phyloP scores from a whole-genome alignment of 2,797 vertebrate genomes.

The Thalassophryne amazonica region DNA sequence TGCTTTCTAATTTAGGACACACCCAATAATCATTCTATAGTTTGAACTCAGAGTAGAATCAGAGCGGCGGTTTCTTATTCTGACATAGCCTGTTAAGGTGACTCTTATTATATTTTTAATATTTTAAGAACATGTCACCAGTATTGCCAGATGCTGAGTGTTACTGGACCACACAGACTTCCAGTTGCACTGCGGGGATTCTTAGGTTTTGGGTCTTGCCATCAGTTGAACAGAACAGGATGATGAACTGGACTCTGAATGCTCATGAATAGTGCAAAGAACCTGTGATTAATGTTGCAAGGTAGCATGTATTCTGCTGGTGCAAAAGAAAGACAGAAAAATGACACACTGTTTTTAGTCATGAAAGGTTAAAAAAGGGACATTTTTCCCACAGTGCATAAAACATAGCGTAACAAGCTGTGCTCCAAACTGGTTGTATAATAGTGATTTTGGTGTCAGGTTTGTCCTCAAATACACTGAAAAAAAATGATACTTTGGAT shows the following conservation, averaged over 20 bases:
- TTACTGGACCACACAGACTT: conserved; percentile 38
- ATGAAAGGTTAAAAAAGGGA: conserved; percentile 13
- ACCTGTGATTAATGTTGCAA: conserved; percentile 69
- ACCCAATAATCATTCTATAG: too few relatives aligned
- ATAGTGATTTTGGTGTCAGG: too few relatives aligned
- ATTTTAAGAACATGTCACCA: too few relatives aligned
- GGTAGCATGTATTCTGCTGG: conserved; percentile 48
- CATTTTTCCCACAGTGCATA: too few relatives aligned
- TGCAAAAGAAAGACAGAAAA: conserved; percentile 19
- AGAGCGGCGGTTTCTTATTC: conserved; percentile 33
- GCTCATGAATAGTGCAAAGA: conserved; percentile 85
- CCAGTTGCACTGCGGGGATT: conserved; percentile 49
- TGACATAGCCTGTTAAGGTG: conserved; percentile 23
- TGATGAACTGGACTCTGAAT: conserved; percentile 63
- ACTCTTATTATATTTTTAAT: too few relatives aligned
- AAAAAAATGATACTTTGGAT: too few relatives aligned
- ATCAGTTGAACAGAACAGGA: conserved; percentile 66
- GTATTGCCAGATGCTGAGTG: not conserved
- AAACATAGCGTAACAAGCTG: too few relatives aligned
- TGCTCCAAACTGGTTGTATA: too few relatives aligned
- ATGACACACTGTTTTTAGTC: not conserved
- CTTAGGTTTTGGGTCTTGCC: conserved; percentile 35
- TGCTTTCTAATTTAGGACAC: too few relatives aligned
- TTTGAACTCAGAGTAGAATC: too few relatives aligned
- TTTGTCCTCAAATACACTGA: too few relatives aligned